These are phyloP conservation scores for Dryococelus australis DNA, from an alignment of 2,888 invertebrate genomes.

Conservation along the genomic window DNA sequence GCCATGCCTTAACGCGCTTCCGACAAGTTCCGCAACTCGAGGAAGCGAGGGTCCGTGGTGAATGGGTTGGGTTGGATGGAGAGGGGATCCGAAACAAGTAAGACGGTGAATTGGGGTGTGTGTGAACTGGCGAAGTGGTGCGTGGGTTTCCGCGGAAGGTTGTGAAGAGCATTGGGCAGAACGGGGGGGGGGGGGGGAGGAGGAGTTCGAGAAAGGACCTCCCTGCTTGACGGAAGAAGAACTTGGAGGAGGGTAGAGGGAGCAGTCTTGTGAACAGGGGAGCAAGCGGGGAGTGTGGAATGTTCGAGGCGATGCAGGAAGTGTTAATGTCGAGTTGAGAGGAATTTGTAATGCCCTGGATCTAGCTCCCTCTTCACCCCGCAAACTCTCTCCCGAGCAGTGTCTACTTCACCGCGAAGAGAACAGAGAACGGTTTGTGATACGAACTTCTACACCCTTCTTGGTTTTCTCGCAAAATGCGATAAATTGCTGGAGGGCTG, in stretches of 20 bases:
- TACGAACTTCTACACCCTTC: neutral
- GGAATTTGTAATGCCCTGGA: conserved; percentile 7
- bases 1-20: neutral
- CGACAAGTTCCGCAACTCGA: neutral
- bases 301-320: conserved; percentile 8
- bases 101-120: neutral
- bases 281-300: neutral
- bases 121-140: neutral
- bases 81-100: neutral
- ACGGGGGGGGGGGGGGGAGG: neutral
- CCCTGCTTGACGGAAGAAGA: neutral
- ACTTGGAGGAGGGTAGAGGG: neutral
- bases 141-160: neutral
- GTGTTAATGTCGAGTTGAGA: neutral
- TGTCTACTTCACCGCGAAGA: neutral
- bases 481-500: neutral
- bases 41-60: neutral
- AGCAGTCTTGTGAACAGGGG: neutral
- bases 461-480: neutral
- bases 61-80: neutral
- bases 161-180: neutral
- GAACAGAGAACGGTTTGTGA: neutral
- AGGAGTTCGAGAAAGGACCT: neutral
- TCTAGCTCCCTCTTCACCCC: neutral
- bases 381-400: neutral